Conservation (phyloP, 2,113 vertebrate genomes). For the Nannobrachium achirus region DNA sequence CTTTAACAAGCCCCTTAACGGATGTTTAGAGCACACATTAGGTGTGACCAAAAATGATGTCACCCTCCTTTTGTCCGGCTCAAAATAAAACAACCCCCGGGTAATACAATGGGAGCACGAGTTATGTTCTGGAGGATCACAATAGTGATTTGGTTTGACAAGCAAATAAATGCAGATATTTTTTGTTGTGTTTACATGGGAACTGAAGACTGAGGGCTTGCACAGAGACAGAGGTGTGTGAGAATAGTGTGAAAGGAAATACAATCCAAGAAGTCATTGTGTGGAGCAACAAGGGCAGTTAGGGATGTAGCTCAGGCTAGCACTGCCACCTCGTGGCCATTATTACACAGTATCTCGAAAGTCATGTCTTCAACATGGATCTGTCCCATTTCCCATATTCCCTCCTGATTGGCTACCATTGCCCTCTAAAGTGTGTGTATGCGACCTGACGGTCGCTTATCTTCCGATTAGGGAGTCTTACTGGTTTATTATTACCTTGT, state of each 20-base stretch:
- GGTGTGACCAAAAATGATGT: conserved; percentile 76
- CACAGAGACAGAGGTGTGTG: conserved; percentile 8
- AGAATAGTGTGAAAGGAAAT: conserved; percentile 44
- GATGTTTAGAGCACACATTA: conserved; percentile 78
- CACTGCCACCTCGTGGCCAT: conserved; percentile 58
- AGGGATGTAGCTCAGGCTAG: conserved; percentile 5
- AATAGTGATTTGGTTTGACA: conserved; percentile 48
- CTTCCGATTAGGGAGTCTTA: too few species aligned
- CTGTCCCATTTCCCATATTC: too few species aligned
- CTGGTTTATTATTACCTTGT: conserved; percentile 3
- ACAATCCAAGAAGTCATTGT: background rate
- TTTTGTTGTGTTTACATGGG: conserved; percentile 48
- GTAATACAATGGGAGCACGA: conserved; percentile 63
- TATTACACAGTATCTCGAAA: too few species aligned
- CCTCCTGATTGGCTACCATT: too few species aligned
- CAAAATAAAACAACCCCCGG: conserved; percentile 65
- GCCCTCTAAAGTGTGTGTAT: too few species aligned
- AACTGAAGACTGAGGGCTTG: conserved; percentile 24
- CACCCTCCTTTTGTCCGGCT: conserved; percentile 68
- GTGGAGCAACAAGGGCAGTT: background rate
- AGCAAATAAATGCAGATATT: conserved; percentile 63
- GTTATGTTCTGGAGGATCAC: conserved; percentile 43
- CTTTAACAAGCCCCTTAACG: conserved; percentile 56
- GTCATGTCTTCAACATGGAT: too few species aligned
- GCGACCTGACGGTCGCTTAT: too few species aligned